Base-by-base conservation (phyloP, 2,888 invertebrate genomes). In the Eupithecia dodoneata region DNA sequence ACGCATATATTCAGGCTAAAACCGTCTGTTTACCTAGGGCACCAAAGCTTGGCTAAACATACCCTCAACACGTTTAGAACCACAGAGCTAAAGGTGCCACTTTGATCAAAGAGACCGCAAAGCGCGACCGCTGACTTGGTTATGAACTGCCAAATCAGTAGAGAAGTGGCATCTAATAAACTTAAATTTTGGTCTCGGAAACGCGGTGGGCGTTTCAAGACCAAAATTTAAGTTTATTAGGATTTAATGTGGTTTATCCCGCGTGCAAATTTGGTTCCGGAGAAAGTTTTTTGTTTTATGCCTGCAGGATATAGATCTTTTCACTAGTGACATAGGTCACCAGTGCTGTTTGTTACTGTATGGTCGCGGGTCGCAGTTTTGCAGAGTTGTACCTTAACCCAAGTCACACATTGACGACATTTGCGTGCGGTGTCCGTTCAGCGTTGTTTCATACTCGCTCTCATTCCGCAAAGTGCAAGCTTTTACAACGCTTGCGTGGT, bases 391-490 rank as follows among this genome's bases (percentile, higher is more conserved):
- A 45, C 69, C 69, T 69, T 78, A 75, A 73, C 72, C 76, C 76
- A 75, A 49, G 78, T 79, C 81, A 77, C 81, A 89, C 88, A 88
- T 91, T 89, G 86, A 87, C 87, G 87, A 89, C 90, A 88, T 89
- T 91, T 88, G 83, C 82, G 86, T 85, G 85, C 86, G 86, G 78
- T 63, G 66, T 70, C 12, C 77, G 87, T 87, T 87, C 88, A 84
- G 84, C 86, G 87, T 89, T 88, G 91, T 92, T 92, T 90, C 85
- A 88, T 88, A 89, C 87, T 87, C 83, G 86, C 85, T 88, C 89
- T 92, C 92, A 92, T 92, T 92, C 89, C 87, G 89, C 90, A 91
- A 91, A 93, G 92, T 91, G 92, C 91, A 92, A 92, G 90, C 90
- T 91, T 92, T 91, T 86, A 84, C 87, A 85, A 84, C 89, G 89